These are phyloP conservation scores for Pitangus sulphuratus DNA, from an alignment of 2,797 vertebrate genomes.

Conservation along the genomic window DNA sequence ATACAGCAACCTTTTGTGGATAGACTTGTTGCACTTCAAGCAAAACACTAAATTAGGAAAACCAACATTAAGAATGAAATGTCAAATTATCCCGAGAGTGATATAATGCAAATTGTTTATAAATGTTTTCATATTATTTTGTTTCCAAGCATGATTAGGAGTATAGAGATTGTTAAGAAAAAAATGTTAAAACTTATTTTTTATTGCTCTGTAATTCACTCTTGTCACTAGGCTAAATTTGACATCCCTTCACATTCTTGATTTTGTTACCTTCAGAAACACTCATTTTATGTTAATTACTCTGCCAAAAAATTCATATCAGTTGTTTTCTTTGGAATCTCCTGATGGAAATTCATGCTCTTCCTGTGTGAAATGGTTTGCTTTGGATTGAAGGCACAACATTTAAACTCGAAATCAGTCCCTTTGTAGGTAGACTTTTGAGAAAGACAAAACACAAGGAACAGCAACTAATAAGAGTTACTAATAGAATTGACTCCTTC, in stretches of 20 bases:
- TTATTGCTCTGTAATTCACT: not conserved
- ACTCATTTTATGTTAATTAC: not conserved
- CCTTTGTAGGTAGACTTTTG: not conserved
- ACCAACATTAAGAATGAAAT: not conserved
- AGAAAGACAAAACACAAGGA: not conserved
- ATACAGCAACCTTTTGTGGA: not conserved
- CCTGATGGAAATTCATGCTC: not conserved
- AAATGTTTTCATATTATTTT: not conserved
- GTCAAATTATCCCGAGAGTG: not conserved
- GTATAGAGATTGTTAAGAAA: not conserved
- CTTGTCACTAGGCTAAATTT: constrained; percentile 51
- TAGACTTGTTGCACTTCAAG: not conserved
- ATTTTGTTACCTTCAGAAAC: not conserved
- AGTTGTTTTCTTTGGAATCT: not conserved
- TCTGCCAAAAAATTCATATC: not conserved
- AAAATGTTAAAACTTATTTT: constrained; percentile 25
- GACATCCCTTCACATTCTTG: constrained; percentile 30
- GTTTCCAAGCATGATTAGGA: not conserved
- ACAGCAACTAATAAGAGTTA: not conserved
- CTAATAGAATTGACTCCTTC: not conserved
- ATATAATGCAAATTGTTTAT: not conserved
- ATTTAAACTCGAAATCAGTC: not conserved
- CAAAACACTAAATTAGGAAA: not conserved
- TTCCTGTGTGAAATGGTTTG: not conserved
- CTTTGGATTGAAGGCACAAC: not conserved